A percentile compares a stretch with the other conserved stretches of the same genome.
phyloP scores from a whole-genome alignment of 1,140 invertebrate species.

The Drosophila arawakana region DNA sequence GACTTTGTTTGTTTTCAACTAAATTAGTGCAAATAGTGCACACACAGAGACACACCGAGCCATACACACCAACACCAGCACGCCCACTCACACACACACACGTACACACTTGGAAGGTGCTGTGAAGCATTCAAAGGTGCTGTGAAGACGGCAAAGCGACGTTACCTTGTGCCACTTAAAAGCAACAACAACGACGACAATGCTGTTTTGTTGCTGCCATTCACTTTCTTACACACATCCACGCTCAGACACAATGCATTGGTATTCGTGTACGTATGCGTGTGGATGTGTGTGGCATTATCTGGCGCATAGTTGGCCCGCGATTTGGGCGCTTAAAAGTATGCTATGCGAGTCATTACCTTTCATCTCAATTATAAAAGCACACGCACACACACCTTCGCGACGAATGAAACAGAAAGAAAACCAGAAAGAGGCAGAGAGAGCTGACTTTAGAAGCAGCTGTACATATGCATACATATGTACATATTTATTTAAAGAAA shows the following conservation, averaged over 20 bases:
- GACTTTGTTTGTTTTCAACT: constrained; percentile 83
- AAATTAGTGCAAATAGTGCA: constrained; percentile 83
- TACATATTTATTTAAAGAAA: constrained; percentile 75
- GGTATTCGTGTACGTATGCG: constrained; percentile 5
- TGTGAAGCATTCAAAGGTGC: constrained; percentile 37
- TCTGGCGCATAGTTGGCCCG: constrained; percentile 75
- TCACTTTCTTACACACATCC: constrained; percentile 55
- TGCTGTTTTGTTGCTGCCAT: constrained; percentile 60
- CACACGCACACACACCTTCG: constrained; percentile 34
- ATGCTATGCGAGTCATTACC: constrained; percentile 77
- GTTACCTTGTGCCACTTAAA: constrained; percentile 81
- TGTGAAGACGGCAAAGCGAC: constrained; percentile 52
- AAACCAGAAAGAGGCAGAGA: not conserved
- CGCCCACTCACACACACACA: constrained; percentile 8
- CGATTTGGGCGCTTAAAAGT: constrained; percentile 76
- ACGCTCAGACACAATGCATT: constrained; percentile 22
- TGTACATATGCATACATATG: constrained; percentile 31
- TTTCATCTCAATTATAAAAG: constrained; percentile 80
- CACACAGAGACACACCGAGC: constrained; percentile 49
- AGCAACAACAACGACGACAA: constrained; percentile 48
- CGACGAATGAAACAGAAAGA: not conserved
- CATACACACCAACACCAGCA: constrained; percentile 26
- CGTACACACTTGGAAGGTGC: constrained; percentile 47
- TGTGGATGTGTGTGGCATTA: constrained; percentile 52
- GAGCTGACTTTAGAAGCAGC: constrained; percentile 14